Evolutionary conservation across 2,113 vertebrate genomes (phyloP), one percentile per base, ranked within the genome.

Genomic region (Petrocephalus zakoni): DNA sequence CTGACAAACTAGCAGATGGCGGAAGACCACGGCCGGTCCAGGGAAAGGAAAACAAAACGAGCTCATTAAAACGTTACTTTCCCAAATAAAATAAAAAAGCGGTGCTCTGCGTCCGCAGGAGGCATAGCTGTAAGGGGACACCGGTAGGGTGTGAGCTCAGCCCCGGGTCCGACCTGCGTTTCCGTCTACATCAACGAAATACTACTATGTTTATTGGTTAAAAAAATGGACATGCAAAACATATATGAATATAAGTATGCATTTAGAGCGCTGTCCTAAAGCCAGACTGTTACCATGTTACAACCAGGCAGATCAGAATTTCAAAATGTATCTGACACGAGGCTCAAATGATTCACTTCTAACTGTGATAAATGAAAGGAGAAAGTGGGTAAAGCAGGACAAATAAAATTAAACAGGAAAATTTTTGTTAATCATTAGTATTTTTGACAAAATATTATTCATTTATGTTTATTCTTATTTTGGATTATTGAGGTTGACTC

Each of bases 401-500:
- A 53, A 52, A 55, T 81, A 11, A 83, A 49, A 87, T 58, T 46
- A 87, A 89, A 89, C n/a, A 89, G 88, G 61, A 86, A 89, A 89
- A 89, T 29, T 78, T 89, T 55, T 34, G 56, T n/a, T 52, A 49
- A 72, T 72, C 25, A 46, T 85, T 61, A 81, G 4, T 85, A 58
- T 58, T 29, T 37, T 75, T 86, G 61, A 86, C 83, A 89, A 89
- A 89, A 86, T 89, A 89, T 47, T 75, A 75, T 78, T 78, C 9
- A 22, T 84, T 85, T 56, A 19, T 29, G 53, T 75, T 52, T 64
- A 42, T 25, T 46, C 56, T 56, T 83, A 53, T 84, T 68, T 56
- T 83, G 49, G 29, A 49, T 89, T 82, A 68, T 89, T 93, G 92
- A 88, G 87, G 89, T 89, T 92, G 89, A 87, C 92, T 89, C 88